Evolutionary conservation across 2,888 invertebrate species (phyloP).

Genomic region (Strigamia crassipes): DNA sequence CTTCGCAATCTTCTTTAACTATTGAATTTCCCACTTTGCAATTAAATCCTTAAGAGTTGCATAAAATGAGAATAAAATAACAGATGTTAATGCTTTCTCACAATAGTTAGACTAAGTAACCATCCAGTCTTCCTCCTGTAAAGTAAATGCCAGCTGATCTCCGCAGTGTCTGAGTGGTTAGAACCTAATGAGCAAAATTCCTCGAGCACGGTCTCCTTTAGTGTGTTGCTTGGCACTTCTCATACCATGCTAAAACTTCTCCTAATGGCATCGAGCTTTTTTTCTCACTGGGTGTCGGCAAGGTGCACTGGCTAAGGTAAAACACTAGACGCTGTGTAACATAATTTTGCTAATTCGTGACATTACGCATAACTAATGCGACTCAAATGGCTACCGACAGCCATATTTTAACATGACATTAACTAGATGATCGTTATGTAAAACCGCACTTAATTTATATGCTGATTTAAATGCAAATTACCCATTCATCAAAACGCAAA

Average conservation of each 20-base stretch:
- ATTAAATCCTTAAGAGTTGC: not conserved
- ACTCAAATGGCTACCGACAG: not conserved
- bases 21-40: not conserved
- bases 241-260: not conserved
- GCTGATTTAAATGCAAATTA: not conserved
- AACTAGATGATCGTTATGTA: not conserved
- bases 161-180: not conserved
- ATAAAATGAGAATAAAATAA: not conserved
- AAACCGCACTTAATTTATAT: not conserved
- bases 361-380: not conserved
- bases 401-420: not conserved
- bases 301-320: not conserved
- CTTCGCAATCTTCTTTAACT: not conserved
- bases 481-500: not conserved
- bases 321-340: not conserved
- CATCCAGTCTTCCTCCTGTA: not conserved
- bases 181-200: not conserved
- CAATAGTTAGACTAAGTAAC: not conserved
- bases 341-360: not conserved
- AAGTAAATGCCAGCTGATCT: conserved; percentile 10
- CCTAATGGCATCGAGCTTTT: not conserved
- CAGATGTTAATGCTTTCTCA: not conserved
- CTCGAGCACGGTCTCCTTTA: not conserved
- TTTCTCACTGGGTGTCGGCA: not conserved
- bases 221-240: not conserved